Conservation (phyloP, 2,113 vertebrate species). For the Electrona antarctica region DNA sequence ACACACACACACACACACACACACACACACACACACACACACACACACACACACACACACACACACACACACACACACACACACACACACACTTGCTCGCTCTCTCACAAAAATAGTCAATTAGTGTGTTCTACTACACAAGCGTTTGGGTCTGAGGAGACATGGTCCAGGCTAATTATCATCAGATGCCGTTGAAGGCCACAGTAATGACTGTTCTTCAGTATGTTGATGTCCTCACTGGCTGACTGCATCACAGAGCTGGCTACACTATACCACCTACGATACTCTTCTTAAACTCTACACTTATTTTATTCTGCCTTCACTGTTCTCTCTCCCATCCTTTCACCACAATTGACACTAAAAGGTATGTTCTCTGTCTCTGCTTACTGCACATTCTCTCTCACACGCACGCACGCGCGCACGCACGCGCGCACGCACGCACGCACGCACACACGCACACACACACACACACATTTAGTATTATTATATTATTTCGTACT, state of each 20-base stretch:
- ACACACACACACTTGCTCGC: background rate
- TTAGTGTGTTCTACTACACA: too few species aligned
- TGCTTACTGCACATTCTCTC: too few species aligned
- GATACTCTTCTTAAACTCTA: too few species aligned
- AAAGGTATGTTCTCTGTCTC: too few species aligned
- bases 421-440: too few species aligned
- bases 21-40: background rate
- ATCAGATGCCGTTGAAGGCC: slow-evolving; percentile 48
- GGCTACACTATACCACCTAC: background rate
- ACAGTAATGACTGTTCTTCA: slow-evolving; percentile 50
- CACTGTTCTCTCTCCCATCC: background rate
- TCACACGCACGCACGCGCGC: too few species aligned
- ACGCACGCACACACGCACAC: too few species aligned
- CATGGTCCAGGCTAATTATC: slow-evolving; percentile 54
- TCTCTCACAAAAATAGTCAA: background rate
- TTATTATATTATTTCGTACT: too few species aligned
- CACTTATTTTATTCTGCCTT: background rate
- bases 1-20: background rate
- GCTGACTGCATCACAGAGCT: background rate
- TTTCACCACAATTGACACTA: too few species aligned
- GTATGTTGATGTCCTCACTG: background rate
- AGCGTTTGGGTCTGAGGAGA: slow-evolving; percentile 19
- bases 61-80: slow-evolving; percentile 4
- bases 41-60: background rate
- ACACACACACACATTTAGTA: too few species aligned